Base-by-base conservation (phyloP, 2,888 invertebrate species). In the Dasypolia templi region DNA sequence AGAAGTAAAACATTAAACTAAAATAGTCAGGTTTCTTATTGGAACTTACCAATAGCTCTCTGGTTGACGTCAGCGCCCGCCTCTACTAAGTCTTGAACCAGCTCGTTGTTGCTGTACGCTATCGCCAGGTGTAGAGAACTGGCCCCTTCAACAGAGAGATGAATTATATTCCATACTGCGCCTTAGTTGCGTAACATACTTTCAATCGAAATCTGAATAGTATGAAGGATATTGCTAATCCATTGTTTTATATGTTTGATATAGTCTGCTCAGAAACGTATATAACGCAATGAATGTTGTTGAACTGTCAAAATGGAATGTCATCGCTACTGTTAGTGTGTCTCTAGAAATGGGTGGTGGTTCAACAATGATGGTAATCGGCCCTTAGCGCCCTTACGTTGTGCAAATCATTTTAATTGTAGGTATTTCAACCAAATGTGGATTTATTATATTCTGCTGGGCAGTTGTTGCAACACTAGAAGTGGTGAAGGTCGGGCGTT, bases 81-180 rank as follows among this genome's bases (percentile, higher is more conserved):
- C 91, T 99, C 98, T 2, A 99, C 98, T 71, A 99, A 96, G 90
- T 99, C 98, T 91, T 99, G 98, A 0, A 99, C 99, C 72, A 99
- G 96, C 89, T 99, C 99, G 91, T 99, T 99, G 93, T 99, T 99
- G 91, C 98, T 98, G 92, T 99, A 99, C 0, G 99, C 99, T 86
- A 99, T 99, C 0, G 99, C 99, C 79, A 99, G 96, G 93, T 99
- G 99, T 51, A 99, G 96, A 0, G 99, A 98, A 93, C 99, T 98
- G 19, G 99, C 99, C 3, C 98, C 98, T 77, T 11, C 49, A 65
- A 75, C 42, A 44, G n/a, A 59, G 26, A 14, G 0, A 56, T 46
- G 2, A 6, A 49, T 32, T 22, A 73, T 51, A 46, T 44, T 44
- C 2, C 17, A 53, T 22, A 17, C 19, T 35, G 29, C 44, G 14